Percentiles rank a stretch among this genome's conserved stretches.
Evolutionary conservation across 2,888 invertebrate genomes (phyloP).

Genomic region (Tetrapedia diversipes): DNA sequence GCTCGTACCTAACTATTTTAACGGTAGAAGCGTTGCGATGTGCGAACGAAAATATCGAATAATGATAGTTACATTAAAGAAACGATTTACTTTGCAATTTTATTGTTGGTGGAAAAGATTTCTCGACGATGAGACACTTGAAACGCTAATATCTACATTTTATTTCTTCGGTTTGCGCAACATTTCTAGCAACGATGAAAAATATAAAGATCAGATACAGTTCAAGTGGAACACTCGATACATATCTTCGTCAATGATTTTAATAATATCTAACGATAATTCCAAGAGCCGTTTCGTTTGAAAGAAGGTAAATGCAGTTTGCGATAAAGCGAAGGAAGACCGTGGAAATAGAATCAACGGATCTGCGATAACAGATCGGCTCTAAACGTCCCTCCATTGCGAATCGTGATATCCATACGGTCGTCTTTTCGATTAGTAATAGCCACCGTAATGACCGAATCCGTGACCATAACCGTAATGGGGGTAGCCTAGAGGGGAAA

Average conservation of each 20-base stretch:
- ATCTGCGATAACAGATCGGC: slow-evolving; percentile 2
- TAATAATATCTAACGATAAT: too few relatives aligned
- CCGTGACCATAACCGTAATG: slow-evolving; percentile 72
- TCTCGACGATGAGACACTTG: slow-evolving; percentile 1
- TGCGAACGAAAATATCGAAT: background rate
- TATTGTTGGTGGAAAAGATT: background rate
- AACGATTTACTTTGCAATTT: background rate
- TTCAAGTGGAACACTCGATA: background rate
- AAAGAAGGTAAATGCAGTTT: slow-evolving; percentile 25
- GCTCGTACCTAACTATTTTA: too few relatives aligned
- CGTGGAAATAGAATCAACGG: slow-evolving; percentile 2
- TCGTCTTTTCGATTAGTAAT: slow-evolving; percentile 41
- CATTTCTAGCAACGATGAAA: slow-evolving; percentile 10
- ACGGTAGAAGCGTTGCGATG: background rate
- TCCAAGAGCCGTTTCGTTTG: background rate
- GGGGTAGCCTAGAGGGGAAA: slow-evolving; percentile 67
- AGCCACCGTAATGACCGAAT: slow-evolving; percentile 66
- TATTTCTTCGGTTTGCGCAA: slow-evolving; percentile 25
- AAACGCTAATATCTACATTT: slow-evolving; percentile 28
- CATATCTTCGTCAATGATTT: background rate
- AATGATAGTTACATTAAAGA: background rate
- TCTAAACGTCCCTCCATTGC: slow-evolving; percentile 32
- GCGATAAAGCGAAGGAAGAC: too few relatives aligned
- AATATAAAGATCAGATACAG: slow-evolving; percentile 4
- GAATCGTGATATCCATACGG: slow-evolving; percentile 37